Conservation (phyloP, 2,888 invertebrate species). For the Troglohyphantes excavatus region DNA sequence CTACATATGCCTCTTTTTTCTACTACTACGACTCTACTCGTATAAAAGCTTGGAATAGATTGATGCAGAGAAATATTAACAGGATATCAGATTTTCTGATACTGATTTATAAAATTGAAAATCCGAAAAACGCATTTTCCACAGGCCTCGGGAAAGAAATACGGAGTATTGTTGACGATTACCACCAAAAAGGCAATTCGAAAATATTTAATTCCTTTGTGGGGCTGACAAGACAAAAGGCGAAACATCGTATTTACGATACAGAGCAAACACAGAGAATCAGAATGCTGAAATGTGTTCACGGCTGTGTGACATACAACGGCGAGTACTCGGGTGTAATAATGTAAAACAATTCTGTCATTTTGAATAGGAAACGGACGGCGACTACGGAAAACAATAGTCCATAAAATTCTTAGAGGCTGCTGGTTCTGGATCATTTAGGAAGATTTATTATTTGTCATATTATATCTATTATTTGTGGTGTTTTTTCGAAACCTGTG, state of each 20-base stretch:
- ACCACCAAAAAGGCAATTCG: slow-evolving; percentile 16
- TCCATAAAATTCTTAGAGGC: slow-evolving; percentile 5
- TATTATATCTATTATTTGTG: not conserved
- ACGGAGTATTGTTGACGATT: not conserved
- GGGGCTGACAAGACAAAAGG: slow-evolving; percentile 29
- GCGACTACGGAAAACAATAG: slow-evolving; percentile 27
- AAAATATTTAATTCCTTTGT: slow-evolving; percentile 26
- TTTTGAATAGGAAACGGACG: not conserved
- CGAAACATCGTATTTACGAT: no score
- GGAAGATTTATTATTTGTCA: not conserved
- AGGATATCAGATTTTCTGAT: no score
- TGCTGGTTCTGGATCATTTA: not conserved
- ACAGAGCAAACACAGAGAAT: no score
- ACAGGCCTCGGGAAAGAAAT: not conserved
- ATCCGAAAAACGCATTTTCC: no score
- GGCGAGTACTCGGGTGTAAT: not conserved
- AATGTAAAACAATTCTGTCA: slow-evolving; percentile 53
- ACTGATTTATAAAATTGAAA: no score
- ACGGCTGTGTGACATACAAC: no score
- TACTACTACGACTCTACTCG: no score
- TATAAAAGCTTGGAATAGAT: no score
- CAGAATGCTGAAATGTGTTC: no score
- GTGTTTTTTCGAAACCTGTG: no score
- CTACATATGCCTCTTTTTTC: no score
- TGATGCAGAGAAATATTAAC: no score